Evolutionary conservation across 2,797 vertebrate genomes (phyloP).

Genomic region (Babyrousa celebensis): DNA sequence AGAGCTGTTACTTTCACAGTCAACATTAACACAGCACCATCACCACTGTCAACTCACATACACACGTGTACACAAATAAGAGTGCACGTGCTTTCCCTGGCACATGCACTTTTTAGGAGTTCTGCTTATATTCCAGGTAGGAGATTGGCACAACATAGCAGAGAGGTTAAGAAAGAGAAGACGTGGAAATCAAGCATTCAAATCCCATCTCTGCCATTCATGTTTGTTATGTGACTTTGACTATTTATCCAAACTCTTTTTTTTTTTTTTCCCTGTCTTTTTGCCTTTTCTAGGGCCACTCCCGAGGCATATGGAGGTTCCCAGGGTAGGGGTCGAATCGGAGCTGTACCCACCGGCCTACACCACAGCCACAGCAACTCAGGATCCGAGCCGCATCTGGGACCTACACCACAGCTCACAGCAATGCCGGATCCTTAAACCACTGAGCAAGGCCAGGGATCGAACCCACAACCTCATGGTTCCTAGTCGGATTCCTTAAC

Average conservation of each 20-base stretch:
- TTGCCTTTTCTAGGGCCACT: too few species aligned
- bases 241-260: not conserved
- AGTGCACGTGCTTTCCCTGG: not conserved
- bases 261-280: too few species aligned
- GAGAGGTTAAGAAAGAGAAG: not conserved
- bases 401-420: too few species aligned
- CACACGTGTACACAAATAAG: not conserved
- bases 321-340: too few species aligned
- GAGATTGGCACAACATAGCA: not conserved
- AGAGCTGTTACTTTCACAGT: not conserved
- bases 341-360: too few species aligned
- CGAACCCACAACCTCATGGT: too few species aligned
- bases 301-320: too few species aligned
- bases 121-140: not conserved
- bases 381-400: too few species aligned
- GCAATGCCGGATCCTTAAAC: too few species aligned
- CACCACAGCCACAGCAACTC: too few species aligned
- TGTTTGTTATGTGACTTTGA: not conserved
- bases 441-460: too few species aligned
- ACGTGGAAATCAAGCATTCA: not conserved
- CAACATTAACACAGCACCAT: not conserved
- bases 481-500: too few species aligned
- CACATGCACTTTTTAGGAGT: not conserved
- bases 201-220: not conserved
- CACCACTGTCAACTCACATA: not conserved